Conservation (phyloP, 1,140 invertebrate genomes). For the Ips typographus region DNA sequence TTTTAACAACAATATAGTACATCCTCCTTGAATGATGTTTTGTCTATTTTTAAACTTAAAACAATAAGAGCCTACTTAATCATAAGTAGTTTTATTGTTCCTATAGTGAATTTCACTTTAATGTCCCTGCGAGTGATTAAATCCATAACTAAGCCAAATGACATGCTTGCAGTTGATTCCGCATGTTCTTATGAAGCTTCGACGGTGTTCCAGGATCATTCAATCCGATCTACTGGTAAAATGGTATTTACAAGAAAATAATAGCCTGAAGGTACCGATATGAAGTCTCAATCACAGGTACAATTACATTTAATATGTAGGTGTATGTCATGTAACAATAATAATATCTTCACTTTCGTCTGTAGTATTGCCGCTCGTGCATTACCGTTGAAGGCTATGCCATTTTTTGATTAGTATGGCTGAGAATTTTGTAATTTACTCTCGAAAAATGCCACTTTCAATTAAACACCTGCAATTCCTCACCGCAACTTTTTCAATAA, state of each 20-base stretch:
- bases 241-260: constrained; percentile 31
- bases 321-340: constrained; percentile 35
- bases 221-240: constrained; percentile 22
- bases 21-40: neutral
- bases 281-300: constrained; percentile 32
- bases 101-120: constrained; percentile 2
- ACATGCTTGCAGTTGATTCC: constrained; percentile 8
- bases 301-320: constrained; percentile 36
- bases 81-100: neutral
- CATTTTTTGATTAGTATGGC: constrained; percentile 23
- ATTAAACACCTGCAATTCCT: constrained; percentile 25
- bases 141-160: constrained; percentile 2
- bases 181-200: constrained; percentile 11
- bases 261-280: constrained; percentile 14
- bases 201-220: constrained; percentile 11
- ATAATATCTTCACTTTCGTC: constrained; percentile 34
- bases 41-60: neutral
- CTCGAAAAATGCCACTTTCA: constrained; percentile 23
- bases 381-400: constrained; percentile 30
- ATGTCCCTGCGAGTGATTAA: neutral
- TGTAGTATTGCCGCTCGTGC: constrained; percentile 27
- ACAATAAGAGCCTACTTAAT: neutral
- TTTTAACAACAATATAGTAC: constrained; percentile 7
- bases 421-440: constrained; percentile 31
- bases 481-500: constrained; percentile 17